Evolutionary conservation across 1,140 invertebrate genomes (phyloP), one percentile per base, ranked within the genome.

Genomic region (Lepidurus couesii): DNA sequence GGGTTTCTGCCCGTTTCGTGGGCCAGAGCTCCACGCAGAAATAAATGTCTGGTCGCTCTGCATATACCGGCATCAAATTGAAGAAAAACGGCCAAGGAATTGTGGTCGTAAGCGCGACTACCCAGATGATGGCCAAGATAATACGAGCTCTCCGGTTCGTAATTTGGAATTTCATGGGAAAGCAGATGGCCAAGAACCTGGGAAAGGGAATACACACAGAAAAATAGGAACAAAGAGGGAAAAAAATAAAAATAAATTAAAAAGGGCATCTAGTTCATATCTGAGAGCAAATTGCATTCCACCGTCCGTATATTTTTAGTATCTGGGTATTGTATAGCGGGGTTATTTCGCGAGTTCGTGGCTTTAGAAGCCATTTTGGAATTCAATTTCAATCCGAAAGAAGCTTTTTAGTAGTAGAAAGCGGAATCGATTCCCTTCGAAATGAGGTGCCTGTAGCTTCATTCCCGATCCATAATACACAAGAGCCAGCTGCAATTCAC

Each of bases 161-260:
- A 84, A 97, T 95, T 85, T 96, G 95, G 81, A 92, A 92, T 84
- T 94, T 94, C 81, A 97, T 85, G 1, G 95, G 94, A 90, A 93
- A 96, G 91, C 95, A 97, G 80, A 97, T 97, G 43, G 95, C 95
- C 80, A 97, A 87, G 84, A 96, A 97, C 87, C 95, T 98, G 91
- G n/a, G 90, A 90, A 84, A 86, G 87, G 81, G 84, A 83, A 82
- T 43, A 80, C 81, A 79, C 74, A 75, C 79, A 21, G 75, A 26
- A 75, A 11, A 75, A 24, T 11, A 42, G 65, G 16, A 77, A 16
- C 42, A 47, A 34, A 47, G 8, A 47, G 42, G 75, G 21, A 53
- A 80, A 74, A 6, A 10, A 6, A 78, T 42, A 44, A 8, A 1
- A 13, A 21, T 9, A 65, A 21, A 65, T 65, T 65, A 65, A 65